phyloP scores from a whole-genome alignment of 2,797 vertebrate genomes.

The Falco columbarius region DNA sequence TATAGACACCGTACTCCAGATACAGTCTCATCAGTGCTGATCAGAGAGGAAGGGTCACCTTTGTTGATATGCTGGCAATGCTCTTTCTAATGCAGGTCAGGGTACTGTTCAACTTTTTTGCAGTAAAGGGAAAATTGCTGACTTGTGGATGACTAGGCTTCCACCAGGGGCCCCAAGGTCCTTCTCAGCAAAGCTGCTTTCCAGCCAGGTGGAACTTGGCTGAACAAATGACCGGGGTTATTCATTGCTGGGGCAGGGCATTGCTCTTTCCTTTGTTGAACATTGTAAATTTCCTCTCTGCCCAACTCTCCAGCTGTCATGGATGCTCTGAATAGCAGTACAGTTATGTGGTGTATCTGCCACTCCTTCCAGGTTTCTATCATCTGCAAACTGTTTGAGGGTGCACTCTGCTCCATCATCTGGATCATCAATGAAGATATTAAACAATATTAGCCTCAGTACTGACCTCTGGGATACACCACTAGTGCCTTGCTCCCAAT shows the following conservation, averaged over 20 bases:
- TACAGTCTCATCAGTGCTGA: background rate
- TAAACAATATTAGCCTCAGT: background rate
- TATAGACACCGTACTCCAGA: background rate
- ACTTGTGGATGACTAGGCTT: background rate
- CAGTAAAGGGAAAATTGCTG: background rate
- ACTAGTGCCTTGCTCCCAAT: background rate
- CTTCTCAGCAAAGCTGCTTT: background rate
- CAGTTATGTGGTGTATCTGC: fast-evolving
- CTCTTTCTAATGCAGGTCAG: background rate
- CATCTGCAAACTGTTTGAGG: background rate
- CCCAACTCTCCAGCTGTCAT: background rate
- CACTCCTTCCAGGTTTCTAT: background rate
- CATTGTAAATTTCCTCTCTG: background rate
- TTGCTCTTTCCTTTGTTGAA: background rate
- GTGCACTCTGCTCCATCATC: background rate
- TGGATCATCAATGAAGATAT: background rate
- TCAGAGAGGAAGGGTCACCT: background rate
- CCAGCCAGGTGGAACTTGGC: background rate
- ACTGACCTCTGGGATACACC: background rate
- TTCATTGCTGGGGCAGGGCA: background rate
- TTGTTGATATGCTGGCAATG: background rate
- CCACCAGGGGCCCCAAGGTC: background rate
- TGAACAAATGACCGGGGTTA: background rate
- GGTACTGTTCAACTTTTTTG: background rate
- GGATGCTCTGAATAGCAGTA: background rate